Conservation (phyloP, 2,113 vertebrate species). For the Corythornis cristatus region DNA sequence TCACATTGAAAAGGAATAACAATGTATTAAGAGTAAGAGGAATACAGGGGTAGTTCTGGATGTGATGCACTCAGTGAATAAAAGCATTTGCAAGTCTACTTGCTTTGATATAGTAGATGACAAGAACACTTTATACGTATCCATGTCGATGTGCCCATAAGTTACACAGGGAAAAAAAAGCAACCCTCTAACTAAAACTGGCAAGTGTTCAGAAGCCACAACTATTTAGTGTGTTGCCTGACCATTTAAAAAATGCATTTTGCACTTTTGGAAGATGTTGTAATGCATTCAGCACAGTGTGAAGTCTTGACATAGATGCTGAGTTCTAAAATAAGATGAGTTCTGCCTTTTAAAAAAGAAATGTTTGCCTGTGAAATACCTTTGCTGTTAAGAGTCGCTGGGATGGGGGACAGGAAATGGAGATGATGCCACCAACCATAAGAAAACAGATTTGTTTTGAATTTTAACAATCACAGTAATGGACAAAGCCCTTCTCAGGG, state of each 20-base stretch:
- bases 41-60: background rate
- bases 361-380: conserved; percentile 39
- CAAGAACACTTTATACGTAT: conserved; percentile 2
- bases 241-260: conserved; percentile 56
- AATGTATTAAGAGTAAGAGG: background rate
- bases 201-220: conserved; percentile 47
- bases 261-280: conserved; percentile 61
- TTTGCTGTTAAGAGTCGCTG: conserved; percentile 43
- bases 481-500: background rate
- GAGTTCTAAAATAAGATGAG: conserved; percentile 57
- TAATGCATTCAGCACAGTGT: conserved; percentile 67
- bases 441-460: background rate
- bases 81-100: conserved; percentile 36
- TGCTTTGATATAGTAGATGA: conserved; percentile 45
- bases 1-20: conserved; percentile 17
- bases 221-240: conserved; percentile 48
- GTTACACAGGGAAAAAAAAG: background rate
- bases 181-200: background rate
- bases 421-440: background rate
- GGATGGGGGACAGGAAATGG: background rate
- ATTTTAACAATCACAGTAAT: background rate
- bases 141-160: conserved; percentile 18
- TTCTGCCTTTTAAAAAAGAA: conserved; percentile 29
- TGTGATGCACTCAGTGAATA: conserved; percentile 2
- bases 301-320: conserved; percentile 59